A percentile compares a stretch with the other conserved stretches of the same genome.
phyloP scores from a whole-genome alignment of 2,113 vertebrate genomes.

The Dicrurus megarhynchus region DNA sequence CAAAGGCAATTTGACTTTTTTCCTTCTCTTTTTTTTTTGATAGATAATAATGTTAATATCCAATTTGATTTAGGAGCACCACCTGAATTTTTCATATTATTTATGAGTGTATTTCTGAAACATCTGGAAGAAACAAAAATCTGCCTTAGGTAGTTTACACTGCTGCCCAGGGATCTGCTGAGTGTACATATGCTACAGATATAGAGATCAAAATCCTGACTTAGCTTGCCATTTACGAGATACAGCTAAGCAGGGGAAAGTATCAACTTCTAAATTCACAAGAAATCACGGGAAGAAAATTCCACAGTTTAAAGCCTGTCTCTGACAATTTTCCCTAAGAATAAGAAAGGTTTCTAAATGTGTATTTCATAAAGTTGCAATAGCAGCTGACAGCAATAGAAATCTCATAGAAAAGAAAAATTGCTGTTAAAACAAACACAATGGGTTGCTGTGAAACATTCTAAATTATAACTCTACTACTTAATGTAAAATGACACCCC shows the following conservation, averaged over 20 bases:
- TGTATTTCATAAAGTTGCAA: not conserved
- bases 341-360: not conserved
- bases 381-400: not conserved
- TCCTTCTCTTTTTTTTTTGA: not conserved
- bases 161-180: not conserved
- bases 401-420: not conserved
- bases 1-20: not conserved
- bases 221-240: not conserved
- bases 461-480: not conserved
- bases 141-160: not conserved
- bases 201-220: not conserved
- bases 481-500: not conserved
- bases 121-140: slow-evolving; percentile 15
- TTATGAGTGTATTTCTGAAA: not conserved
- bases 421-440: not conserved
- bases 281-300: not conserved
- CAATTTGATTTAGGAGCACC: not conserved
- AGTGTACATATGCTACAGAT: not conserved
- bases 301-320: not conserved
- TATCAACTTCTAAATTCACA: not conserved
- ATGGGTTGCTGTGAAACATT: not conserved
- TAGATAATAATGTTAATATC: not conserved
- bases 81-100: not conserved
- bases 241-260: not conserved
- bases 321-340: not conserved